A percentile compares a stretch with the other conserved stretches of the same genome.
phyloP scores from a whole-genome alignment of 35 echinoderm and acorn worm genomes.

The Stichopus chloronotus region DNA sequence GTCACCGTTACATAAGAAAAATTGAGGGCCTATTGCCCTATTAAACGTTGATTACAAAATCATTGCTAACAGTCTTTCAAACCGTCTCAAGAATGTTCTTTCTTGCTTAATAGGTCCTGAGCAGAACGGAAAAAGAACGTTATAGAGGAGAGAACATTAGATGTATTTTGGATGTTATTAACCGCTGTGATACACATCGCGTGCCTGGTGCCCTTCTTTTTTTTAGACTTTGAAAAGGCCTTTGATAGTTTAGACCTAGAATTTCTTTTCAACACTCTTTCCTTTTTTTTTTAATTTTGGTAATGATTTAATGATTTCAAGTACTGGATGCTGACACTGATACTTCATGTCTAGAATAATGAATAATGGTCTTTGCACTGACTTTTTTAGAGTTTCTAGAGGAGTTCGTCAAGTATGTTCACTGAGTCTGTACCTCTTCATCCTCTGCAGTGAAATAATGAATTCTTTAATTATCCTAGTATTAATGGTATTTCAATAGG shows the following conservation, averaged over 20 bases:
- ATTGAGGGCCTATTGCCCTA: neutral
- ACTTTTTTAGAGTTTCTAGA: neutral
- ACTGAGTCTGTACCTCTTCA: neutral
- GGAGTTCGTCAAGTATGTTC: neutral
- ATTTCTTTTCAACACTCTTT: neutral
- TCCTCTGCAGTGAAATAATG: neutral
- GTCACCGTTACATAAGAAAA: too few relatives aligned
- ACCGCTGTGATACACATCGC: too few relatives aligned
- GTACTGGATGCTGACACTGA: too few relatives aligned
- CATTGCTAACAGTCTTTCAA: neutral
- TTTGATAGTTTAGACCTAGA: constrained; percentile 15
- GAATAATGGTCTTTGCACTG: too few relatives aligned
- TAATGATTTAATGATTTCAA: neutral
- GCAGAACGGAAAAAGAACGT: neutral
- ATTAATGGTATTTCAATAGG: too few relatives aligned
- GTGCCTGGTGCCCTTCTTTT: too few relatives aligned
- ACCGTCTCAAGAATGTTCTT: neutral
- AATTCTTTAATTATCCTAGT: too few relatives aligned
- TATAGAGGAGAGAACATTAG: too few relatives aligned
- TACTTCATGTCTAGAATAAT: too few relatives aligned
- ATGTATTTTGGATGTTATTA: too few relatives aligned
- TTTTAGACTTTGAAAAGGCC: too few relatives aligned
- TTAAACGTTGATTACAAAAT: neutral
- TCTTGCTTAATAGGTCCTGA: neutral
- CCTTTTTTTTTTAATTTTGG: constrained; percentile 28